Percentiles rank a stretch among this genome's conserved stretches.
Evolutionary conservation across 2,888 invertebrate species (phyloP).

Genomic region (Carpatolechia fugitivella): DNA sequence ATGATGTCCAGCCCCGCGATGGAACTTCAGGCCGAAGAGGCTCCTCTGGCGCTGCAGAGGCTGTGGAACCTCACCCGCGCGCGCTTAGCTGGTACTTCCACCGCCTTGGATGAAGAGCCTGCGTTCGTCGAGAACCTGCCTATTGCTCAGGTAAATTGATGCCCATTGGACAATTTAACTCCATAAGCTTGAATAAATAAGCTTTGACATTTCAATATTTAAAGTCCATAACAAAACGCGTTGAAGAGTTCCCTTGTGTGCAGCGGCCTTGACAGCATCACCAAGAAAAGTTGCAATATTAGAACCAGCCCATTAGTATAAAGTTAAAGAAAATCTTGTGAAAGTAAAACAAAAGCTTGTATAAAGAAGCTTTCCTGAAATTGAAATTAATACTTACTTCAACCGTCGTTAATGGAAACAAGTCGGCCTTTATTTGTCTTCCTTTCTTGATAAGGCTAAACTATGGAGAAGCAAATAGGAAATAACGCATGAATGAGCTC

Average conservation of each 20-base stretch:
- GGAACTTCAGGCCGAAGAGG: constrained; percentile 79
- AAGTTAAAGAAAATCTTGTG: no score
- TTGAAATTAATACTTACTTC: no score
- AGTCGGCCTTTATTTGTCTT: neutral
- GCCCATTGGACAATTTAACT: neutral
- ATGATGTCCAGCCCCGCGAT: constrained; percentile 72
- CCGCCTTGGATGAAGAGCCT: constrained; percentile 60
- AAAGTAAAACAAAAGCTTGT: no score
- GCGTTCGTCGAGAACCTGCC: constrained; percentile 64
- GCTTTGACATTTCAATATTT: no score
- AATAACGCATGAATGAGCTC: neutral
- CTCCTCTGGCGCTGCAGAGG: constrained; percentile 70
- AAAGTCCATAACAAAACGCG: no score
- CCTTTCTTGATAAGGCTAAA: neutral
- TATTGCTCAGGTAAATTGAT: constrained; percentile 68
- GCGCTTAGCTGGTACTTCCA: constrained; percentile 68
- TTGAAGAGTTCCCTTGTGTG: no score
- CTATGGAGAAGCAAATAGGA: neutral
- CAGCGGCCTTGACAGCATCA: no score
- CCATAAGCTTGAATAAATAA: no score
- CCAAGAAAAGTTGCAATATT: no score
- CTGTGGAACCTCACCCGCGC: constrained; percentile 75
- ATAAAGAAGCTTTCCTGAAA: no score
- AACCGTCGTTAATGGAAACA: no score
- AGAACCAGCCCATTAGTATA: no score